Conservation (phyloP, 92 coral and sea anemone genomes). For the Palythoa grandis region DNA sequence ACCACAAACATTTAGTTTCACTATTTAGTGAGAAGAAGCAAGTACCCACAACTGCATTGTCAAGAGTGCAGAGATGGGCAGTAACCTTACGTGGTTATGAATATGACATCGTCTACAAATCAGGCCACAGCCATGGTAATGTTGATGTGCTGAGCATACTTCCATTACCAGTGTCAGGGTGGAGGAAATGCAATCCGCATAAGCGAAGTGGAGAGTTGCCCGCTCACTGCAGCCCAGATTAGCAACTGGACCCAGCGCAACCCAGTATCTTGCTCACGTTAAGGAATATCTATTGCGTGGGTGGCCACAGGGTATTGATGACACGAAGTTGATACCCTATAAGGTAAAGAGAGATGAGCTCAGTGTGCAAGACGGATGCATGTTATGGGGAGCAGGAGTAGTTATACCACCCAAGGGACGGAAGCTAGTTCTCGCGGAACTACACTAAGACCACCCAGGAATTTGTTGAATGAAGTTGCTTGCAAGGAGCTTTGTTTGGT, state of each 20-base stretch:
- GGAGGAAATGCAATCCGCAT: constrained; percentile 27
- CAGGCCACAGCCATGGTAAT: constrained; percentile 53
- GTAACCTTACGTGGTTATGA: constrained; percentile 47
- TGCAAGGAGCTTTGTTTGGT: constrained; percentile 43
- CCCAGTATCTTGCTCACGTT: constrained; percentile 45
- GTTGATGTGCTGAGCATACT: not conserved
- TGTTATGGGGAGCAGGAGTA: constrained; percentile 43
- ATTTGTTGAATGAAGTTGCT: constrained; percentile 34
- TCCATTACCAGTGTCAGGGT: not conserved
- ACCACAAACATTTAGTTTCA: constrained; percentile 56
- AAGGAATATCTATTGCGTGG: constrained; percentile 40
- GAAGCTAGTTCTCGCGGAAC: constrained; percentile 24
- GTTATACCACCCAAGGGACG: constrained; percentile 37
- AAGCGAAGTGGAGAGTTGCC: constrained; percentile 11
- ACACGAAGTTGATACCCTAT: constrained; percentile 35
- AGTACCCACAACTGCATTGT: constrained; percentile 56
- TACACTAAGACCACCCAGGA: constrained; percentile 46
- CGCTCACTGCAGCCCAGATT: constrained; percentile 44
- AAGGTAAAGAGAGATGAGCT: constrained; percentile 43
- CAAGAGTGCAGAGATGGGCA: constrained; percentile 62
- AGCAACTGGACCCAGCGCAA: constrained; percentile 47
- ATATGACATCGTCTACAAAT: constrained; percentile 54
- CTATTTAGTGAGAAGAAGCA: constrained; percentile 61
- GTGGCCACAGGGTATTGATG: constrained; percentile 22
- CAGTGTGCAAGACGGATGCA: constrained; percentile 48